Base-by-base conservation (phyloP, 2,888 invertebrate genomes). In the Rotaria sp. region DNA sequence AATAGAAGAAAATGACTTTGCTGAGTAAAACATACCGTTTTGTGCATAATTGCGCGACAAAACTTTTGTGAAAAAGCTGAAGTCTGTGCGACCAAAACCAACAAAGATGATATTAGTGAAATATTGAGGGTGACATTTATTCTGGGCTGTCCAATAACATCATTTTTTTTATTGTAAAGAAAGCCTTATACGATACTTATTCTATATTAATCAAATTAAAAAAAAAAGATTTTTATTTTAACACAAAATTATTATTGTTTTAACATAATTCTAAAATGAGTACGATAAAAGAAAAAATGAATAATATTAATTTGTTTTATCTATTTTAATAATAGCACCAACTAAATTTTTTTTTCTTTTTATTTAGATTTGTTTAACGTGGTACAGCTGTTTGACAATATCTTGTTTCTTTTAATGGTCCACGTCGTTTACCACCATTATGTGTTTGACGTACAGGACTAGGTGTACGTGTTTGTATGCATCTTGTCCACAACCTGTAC, bases 401-500 rank as follows among this genome's bases (percentile, higher is more conserved):
- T 35, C 84, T 26, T 18, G 24, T 38, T 38, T 86, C 86, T 86
- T 84, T 86, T 35, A 86, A 50, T 59, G 84, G 50, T 67, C 67
- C 59, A 74, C 86, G 84, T 50, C 84, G 59, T 74, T 38, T 86
- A 30, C 84, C 84, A 30, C 45, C 26, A 35, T 84, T 84, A 35
- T 24, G 30, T 50, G 48, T 10, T 2, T 35, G 48, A 26, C 84
- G 48, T 15, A 84, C 30, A 35, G 74, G 48, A 15, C 52, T n/a
- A 45, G 50, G 41, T 48, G 67, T 84, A 59, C 86, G 41, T 52
- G 67, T 84, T 67, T 86, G 86, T n/a, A 80, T 11, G 80, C 41
- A 80, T 80, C 80, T 80, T 41, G 80, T 4, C 80, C 80, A 80
- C 80, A 80, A 85, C 85, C 84, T 41, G 85, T 67, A 41, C 87